Conservation (phyloP, 30 jellyfish, hydroid and myxozoan genomes). For the Haliclystus octoradiatus region DNA sequence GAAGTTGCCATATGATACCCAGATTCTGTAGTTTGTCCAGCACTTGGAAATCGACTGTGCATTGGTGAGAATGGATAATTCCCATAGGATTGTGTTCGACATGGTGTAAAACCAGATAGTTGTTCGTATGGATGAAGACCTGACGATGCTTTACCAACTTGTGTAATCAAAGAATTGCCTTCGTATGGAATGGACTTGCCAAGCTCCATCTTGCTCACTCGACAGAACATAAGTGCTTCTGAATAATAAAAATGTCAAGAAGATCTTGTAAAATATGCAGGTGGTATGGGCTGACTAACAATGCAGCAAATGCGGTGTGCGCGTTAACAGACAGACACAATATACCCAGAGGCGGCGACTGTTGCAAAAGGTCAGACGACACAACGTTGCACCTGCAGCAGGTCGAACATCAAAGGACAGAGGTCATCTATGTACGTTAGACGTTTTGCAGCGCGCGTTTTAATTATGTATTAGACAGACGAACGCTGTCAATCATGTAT, state of each 20-base stretch:
- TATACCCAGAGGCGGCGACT: too few species aligned
- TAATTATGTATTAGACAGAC: too few species aligned
- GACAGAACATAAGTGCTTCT: neutral
- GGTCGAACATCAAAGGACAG: neutral
- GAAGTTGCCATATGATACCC: neutral
- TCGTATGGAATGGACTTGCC: neutral
- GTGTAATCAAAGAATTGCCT: neutral
- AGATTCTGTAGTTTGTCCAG: neutral
- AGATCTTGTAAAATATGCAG: neutral
- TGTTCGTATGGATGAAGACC: neutral
- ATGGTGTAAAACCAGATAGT: neutral
- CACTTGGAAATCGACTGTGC: slow-evolving; percentile 1
- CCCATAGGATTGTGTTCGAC: neutral
- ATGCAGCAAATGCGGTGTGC: too few species aligned
- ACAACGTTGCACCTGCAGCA: neutral
- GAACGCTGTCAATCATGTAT: too few species aligned
- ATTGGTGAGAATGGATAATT: neutral
- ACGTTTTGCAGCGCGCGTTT: too few species aligned
- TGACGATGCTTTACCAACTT: neutral
- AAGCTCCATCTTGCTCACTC: neutral
- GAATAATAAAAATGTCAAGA: too few species aligned
- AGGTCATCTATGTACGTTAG: too few species aligned
- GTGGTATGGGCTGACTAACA: neutral
- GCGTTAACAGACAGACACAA: too few species aligned
- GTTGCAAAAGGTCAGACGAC: too few species aligned